Percentiles rank a stretch among this genome's conserved stretches.
Evolutionary conservation across 2,113 vertebrate species (phyloP).

Genomic region (Microtus pennsylvanicus): DNA sequence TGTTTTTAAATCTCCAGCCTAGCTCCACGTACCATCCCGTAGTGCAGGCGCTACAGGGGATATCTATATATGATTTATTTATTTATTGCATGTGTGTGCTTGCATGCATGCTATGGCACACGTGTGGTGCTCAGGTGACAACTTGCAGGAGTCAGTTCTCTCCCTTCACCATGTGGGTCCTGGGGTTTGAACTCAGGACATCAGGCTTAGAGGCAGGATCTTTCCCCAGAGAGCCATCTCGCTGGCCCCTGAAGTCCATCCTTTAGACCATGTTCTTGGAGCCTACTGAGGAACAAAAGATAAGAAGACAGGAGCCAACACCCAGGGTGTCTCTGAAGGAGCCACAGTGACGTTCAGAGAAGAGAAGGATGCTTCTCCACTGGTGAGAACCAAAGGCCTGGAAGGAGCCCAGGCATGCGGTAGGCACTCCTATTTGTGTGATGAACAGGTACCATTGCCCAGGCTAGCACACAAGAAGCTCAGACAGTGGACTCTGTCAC

Average conservation of each 20-base stretch:
- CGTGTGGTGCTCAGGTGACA: background rate
- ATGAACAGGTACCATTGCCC: rapidly evolving
- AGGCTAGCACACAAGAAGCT: background rate
- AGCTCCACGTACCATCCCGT: too few relatives aligned
- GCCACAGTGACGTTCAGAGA: background rate
- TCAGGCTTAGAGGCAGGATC: background rate
- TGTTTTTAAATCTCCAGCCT: too few relatives aligned
- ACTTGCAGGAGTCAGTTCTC: background rate
- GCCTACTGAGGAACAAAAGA: background rate
- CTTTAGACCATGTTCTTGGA: background rate
- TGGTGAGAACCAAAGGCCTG: background rate
- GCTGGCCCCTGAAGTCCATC: background rate
- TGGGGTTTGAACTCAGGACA: background rate
- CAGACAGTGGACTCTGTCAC: rapidly evolving
- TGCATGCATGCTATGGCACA: background rate
- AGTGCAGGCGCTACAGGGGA: too few relatives aligned
- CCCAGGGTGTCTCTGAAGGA: background rate
- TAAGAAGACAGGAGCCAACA: background rate
- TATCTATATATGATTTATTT: background rate
- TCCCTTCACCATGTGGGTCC: background rate
- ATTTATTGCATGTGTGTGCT: background rate
- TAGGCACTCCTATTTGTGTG: background rate
- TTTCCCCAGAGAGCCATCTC: background rate
- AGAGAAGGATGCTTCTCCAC: rapidly evolving
- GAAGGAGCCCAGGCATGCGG: background rate